These are phyloP conservation scores for Eudemis profundana DNA, from an alignment of 2,888 invertebrate species.

Conservation along the genomic window DNA sequence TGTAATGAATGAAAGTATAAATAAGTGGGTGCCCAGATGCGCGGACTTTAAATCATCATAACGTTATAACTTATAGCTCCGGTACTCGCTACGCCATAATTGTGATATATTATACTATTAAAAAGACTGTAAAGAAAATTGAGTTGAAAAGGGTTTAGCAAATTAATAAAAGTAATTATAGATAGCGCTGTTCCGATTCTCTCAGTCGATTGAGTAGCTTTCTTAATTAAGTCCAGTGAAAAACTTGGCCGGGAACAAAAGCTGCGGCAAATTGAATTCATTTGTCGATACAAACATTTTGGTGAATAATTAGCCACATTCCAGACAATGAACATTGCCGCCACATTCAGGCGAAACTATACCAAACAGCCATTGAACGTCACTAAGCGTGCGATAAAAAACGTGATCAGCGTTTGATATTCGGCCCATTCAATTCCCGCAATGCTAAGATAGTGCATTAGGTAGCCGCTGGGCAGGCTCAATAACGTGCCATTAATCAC, in stretches of 20 bases:
- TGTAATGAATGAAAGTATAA: constrained; percentile 71
- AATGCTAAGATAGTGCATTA: constrained; percentile 39
- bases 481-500: constrained; percentile 52
- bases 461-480: constrained; percentile 33
- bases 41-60: constrained; percentile 63
- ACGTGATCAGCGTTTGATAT: constrained; percentile 40
- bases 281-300: constrained; percentile 36
- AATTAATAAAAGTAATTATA: constrained; percentile 42
- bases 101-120: constrained; percentile 30
- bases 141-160: constrained; percentile 35
- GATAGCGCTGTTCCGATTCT: constrained; percentile 35
- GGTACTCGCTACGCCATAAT: constrained; percentile 28
- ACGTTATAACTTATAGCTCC: constrained; percentile 41
- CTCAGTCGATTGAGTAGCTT: constrained; percentile 41
- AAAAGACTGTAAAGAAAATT: constrained; percentile 10
- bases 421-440: constrained; percentile 35
- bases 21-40: constrained; percentile 61
- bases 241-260: constrained; percentile 36
- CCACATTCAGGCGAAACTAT: constrained; percentile 23
- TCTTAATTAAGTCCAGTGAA: constrained; percentile 39
- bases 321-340: constrained; percentile 3
- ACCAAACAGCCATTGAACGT: constrained; percentile 29
- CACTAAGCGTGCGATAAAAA: constrained; percentile 18
- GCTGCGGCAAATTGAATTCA: constrained; percentile 38
- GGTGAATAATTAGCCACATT: constrained; percentile 28